Evolutionary conservation across 2,797 vertebrate genomes (phyloP).

Genomic region (Discoglossus pictus): DNA sequence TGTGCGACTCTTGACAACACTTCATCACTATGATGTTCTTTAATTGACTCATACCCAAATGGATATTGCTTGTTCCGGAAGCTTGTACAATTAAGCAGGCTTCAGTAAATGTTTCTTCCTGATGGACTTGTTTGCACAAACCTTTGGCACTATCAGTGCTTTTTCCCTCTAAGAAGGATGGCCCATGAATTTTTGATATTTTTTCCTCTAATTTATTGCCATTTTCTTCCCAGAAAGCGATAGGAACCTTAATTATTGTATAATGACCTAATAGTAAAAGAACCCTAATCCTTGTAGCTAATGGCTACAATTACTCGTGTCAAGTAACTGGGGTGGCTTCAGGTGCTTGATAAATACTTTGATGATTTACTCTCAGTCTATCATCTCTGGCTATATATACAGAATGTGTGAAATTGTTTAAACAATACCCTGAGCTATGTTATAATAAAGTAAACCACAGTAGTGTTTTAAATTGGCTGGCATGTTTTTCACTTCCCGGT

Average conservation of each 20-base stretch:
- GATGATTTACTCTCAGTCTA: too few species aligned
- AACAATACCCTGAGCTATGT: neutral
- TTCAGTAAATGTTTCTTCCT: constrained; percentile 36
- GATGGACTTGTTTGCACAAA: constrained; percentile 34
- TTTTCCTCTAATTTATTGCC: constrained; percentile 54
- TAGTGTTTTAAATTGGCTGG: too few species aligned
- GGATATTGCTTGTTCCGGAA: constrained; percentile 23
- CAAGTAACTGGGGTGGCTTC: constrained; percentile 8
- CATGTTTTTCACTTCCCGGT: too few species aligned
- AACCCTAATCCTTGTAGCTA: constrained; percentile 47
- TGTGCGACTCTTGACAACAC: neutral
- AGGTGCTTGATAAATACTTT: too few species aligned
- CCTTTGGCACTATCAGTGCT: constrained; percentile 17
- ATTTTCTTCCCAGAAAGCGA: constrained; percentile 49
- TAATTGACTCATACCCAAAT: constrained; percentile 1
- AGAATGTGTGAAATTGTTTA: neutral
- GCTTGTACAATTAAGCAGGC: constrained; percentile 25
- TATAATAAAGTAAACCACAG: constrained; percentile 6
- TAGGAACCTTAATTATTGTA: constrained; percentile 54
- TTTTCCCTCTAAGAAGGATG: constrained; percentile 43
- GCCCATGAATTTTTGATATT: constrained; percentile 51
- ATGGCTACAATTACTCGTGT: constrained; percentile 53
- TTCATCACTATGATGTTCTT: constrained; percentile 25
- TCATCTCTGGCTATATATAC: too few species aligned
- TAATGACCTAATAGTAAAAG: constrained; percentile 53